These are phyloP conservation scores for Xylocampa areola DNA, from an alignment of 2,888 invertebrate genomes.

Conservation along the genomic window DNA sequence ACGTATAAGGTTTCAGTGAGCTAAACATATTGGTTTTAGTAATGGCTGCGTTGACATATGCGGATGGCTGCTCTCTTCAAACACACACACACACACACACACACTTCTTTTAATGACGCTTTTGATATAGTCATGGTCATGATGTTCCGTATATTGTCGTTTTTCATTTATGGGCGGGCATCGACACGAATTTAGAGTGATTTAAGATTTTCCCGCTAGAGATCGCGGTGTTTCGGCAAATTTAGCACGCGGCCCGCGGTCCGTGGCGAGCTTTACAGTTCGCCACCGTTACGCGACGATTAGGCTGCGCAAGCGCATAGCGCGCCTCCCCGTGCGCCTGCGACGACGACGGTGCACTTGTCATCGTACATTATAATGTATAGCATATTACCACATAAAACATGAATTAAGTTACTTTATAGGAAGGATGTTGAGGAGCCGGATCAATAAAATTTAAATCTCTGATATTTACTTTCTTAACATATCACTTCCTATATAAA, in stretches of 20 bases:
- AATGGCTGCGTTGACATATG: constrained; percentile 20
- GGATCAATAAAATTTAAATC: not conserved
- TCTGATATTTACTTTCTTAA: no score
- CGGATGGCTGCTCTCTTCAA: constrained; percentile 11
- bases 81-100: constrained; percentile 9
- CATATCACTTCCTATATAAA: no score
- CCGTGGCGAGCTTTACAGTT: constrained; percentile 88
- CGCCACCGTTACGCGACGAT: constrained; percentile 88
- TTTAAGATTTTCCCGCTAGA: constrained; percentile 86
- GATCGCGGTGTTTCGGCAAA: constrained; percentile 88
- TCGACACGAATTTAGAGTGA: constrained; percentile 78
- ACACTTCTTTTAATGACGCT: constrained; percentile 5
- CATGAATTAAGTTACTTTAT: not conserved
- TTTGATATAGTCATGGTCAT: constrained; percentile 30
- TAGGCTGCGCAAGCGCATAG: constrained; percentile 82
- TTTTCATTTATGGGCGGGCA: constrained; percentile 57
- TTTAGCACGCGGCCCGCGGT: constrained; percentile 87
- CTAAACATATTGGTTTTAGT: constrained; percentile 44
- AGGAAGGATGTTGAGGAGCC: not conserved
- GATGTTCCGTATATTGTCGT: constrained; percentile 34
- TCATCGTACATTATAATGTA: constrained; percentile 49
- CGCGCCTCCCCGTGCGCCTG: constrained; percentile 64
- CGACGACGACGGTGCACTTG: constrained; percentile 53
- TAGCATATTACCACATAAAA: constrained; percentile 9
- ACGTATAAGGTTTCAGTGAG: constrained; percentile 45